phyloP scores from a whole-genome alignment of 2,888 invertebrate genomes.

The Mythimna pallens region DNA sequence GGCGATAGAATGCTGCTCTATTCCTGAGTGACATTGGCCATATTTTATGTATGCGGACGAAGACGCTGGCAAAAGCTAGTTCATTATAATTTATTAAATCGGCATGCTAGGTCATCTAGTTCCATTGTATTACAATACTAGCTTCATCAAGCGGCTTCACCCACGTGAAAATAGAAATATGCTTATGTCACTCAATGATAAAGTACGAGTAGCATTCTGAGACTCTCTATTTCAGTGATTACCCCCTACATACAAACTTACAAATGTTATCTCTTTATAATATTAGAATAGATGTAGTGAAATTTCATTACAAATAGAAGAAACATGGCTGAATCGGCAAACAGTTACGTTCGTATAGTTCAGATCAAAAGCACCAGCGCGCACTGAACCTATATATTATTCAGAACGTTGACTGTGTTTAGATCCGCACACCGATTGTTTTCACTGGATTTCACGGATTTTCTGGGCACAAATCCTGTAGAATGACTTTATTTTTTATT shows the following conservation, averaged over 20 bases:
- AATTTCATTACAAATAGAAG: constrained; percentile 19
- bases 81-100: background rate
- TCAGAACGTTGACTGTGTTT: constrained; percentile 62
- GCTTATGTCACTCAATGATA: too few species aligned
- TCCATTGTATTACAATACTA: background rate
- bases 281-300: background rate
- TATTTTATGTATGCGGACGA: too few species aligned
- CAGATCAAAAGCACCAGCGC: constrained; percentile 50
- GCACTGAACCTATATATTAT: constrained; percentile 60
- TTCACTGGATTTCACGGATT: constrained; percentile 42
- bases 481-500: constrained; percentile 43
- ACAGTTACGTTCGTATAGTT: constrained; percentile 13
- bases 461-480: constrained; percentile 40
- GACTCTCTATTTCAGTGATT: too few species aligned
- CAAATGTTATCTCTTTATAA: too few species aligned
- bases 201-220: too few species aligned
- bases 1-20: too few species aligned
- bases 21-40: too few species aligned
- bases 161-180: too few species aligned
- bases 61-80: too few species aligned
- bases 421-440: constrained; percentile 56
- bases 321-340: constrained; percentile 12
- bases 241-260: too few species aligned
- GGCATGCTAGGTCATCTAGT: background rate
- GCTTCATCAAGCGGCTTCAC: too few species aligned